phyloP scores from a whole-genome alignment of 2,888 invertebrate species.

The Melanotus villosus region DNA sequence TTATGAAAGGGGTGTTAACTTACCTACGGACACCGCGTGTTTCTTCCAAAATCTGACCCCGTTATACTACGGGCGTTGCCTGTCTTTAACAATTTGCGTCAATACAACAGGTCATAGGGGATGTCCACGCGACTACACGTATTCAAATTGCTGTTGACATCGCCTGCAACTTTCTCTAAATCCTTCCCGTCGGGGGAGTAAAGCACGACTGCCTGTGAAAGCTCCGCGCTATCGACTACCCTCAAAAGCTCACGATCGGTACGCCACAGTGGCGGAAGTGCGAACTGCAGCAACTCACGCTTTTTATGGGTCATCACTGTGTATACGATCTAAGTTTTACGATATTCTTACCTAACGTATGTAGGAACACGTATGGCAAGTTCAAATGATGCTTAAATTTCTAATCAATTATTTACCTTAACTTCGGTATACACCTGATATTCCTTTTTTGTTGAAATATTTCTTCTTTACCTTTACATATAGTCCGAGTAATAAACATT shows the following conservation, averaged over 20 bases:
- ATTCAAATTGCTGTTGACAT: constrained; percentile 38
- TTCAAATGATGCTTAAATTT: constrained; percentile 22
- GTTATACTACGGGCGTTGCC: constrained; percentile 27
- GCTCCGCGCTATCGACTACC: constrained; percentile 60
- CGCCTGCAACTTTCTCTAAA: constrained; percentile 28
- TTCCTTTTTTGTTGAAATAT: no score
- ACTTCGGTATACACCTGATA: not conserved
- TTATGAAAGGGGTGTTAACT: constrained; percentile 36
- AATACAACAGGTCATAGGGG: constrained; percentile 26
- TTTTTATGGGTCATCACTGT: constrained; percentile 60
- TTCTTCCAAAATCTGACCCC: constrained; percentile 7
- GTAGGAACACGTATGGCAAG: constrained; percentile 30
- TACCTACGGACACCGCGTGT: constrained; percentile 23
- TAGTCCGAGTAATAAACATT: no score
- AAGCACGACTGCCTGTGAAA: constrained; percentile 55
- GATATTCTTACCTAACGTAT: constrained; percentile 47
- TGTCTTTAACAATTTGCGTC: constrained; percentile 16
- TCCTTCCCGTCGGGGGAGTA: constrained; percentile 51
- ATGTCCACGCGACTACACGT: constrained; percentile 38
- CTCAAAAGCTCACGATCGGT: constrained; percentile 53
- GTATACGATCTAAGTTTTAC: constrained; percentile 56
- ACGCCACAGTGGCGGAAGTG: constrained; percentile 58
- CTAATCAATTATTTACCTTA: constrained; percentile 28
- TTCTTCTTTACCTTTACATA: no score
- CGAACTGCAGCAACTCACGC: constrained; percentile 58